Conservation (phyloP, 2,113 vertebrate species). For the Octodon degus region DNA sequence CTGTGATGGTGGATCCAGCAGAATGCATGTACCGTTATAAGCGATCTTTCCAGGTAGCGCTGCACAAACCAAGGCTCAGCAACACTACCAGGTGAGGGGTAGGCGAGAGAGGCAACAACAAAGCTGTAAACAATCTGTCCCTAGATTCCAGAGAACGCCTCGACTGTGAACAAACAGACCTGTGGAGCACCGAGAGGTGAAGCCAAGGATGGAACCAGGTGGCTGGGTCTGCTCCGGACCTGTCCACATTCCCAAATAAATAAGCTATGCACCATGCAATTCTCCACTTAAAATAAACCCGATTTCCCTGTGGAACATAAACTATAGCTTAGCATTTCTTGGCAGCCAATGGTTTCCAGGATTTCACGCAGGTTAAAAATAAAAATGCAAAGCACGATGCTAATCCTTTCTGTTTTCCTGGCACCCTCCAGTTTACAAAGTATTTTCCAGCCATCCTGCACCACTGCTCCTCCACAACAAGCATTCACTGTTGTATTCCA, state of each 20-base stretch:
- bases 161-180: not conserved
- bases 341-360: slow-evolving; percentile 58
- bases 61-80: not conserved
- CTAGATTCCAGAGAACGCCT: not conserved
- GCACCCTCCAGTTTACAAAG: not conserved
- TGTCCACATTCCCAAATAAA: not conserved
- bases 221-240: not conserved
- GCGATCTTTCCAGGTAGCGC: not conserved
- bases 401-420: slow-evolving; percentile 25
- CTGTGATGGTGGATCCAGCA: not conserved
- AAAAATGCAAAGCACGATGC: slow-evolving; percentile 61
- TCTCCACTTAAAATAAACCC: slow-evolving; percentile 49
- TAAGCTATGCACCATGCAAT: not conserved
- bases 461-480: fast-evolving
- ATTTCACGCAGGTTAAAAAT: slow-evolving; percentile 77
- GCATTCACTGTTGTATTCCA: not conserved
- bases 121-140: not conserved
- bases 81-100: fast-evolving
- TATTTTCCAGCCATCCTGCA: not conserved
- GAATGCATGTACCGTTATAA: not conserved
- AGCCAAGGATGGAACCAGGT: not conserved
- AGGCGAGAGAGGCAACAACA: fast-evolving
- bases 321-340: slow-evolving; percentile 68
- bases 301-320: slow-evolving; percentile 11
- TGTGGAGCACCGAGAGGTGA: not conserved